Percentiles rank a stretch among this genome's conserved stretches.
These are phyloP conservation scores for Ariopsis seemanni DNA, from an alignment of 2,113 vertebrate genomes.

Conservation along the genomic window DNA sequence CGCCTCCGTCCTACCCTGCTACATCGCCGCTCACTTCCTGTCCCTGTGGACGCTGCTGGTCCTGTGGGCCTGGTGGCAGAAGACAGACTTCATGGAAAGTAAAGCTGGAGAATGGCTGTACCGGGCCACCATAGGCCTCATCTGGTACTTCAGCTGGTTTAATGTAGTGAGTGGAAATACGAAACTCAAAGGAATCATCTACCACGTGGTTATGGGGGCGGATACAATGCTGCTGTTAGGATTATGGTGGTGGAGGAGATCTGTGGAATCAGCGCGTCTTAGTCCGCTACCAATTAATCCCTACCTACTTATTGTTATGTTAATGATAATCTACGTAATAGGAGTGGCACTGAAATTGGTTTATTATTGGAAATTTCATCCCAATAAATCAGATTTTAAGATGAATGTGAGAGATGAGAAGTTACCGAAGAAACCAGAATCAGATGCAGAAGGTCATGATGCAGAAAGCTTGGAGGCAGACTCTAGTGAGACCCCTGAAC, in stretches of 20 bases:
- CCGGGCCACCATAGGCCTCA: constrained; percentile 70
- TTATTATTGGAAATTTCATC: constrained; percentile 64
- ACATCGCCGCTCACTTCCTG: constrained; percentile 68
- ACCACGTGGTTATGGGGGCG: constrained; percentile 70
- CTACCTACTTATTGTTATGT: background rate
- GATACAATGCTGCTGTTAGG: constrained; percentile 74
- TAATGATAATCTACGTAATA: fast-evolving
- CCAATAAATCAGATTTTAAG: constrained; percentile 35
- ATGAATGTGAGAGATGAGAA: background rate
- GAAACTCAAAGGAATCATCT: constrained; percentile 65
- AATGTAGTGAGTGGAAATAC: constrained; percentile 71
- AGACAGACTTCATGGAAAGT: constrained; percentile 75
- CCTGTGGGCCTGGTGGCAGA: constrained; percentile 76
- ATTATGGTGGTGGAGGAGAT: constrained; percentile 66
- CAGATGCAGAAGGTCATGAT: background rate
- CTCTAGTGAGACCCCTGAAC: background rate
- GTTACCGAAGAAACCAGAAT: background rate
- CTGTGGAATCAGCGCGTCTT: background rate
- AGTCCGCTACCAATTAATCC: background rate
- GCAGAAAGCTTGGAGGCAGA: background rate
- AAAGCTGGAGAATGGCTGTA: constrained; percentile 70
- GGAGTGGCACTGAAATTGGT: constrained; percentile 55
- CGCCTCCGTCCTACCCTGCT: constrained; percentile 64
- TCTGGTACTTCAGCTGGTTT: constrained; percentile 87
- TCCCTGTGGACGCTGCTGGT: constrained; percentile 73